Evolutionary conservation across 2,888 invertebrate species (phyloP), one percentile per base, ranked within the genome.

Genomic region (Pherbina coryleti): DNA sequence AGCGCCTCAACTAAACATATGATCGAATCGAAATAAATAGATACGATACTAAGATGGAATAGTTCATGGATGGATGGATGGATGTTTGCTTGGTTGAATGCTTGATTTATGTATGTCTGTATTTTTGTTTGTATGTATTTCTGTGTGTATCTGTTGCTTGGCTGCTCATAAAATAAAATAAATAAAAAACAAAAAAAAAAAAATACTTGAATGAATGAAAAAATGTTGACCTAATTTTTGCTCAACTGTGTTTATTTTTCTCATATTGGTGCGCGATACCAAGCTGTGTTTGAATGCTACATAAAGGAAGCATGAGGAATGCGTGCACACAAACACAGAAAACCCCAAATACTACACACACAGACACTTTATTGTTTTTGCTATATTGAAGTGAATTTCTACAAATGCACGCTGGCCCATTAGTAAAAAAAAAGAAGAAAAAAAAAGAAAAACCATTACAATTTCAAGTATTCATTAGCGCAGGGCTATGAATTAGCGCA

Each of bases 191-290:
- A n/a, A n/a, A n/a, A n/a, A n/a, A n/a, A n/a, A n/a, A 44, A 34
- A 51, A 75, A 64, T 62, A 49, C 31, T 31, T 76, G 79, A 84
- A 84, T 87, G 88, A 88, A 88, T 88, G 88, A 87, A 88, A 86
- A 88, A 87, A 86, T 86, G 84, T 87, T 88, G 88, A 88, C 88
- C 88, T 84, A 88, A 87, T 88, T 88, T 72, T 84, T 79, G 76
- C 77, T 79, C 44, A 49, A 70, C 44, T 62, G 60, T 66, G 73
- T 75, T 78, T 80, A 69, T 75, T 67, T 76, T 66, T 74, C 55
- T 73, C 72, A 49, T 44, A 31, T 75, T 64, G n/a, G 51, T 78
- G 51, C 74, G 51, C n/a, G 22, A 9, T 51, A 25, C 62, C n/a
- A 49, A 60, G 62, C 62, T 62, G 28, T 44, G 72, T 34, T 72